Evolutionary conservation across 2,113 vertebrate species (phyloP).

Genomic region (Pelobates fuscus): DNA sequence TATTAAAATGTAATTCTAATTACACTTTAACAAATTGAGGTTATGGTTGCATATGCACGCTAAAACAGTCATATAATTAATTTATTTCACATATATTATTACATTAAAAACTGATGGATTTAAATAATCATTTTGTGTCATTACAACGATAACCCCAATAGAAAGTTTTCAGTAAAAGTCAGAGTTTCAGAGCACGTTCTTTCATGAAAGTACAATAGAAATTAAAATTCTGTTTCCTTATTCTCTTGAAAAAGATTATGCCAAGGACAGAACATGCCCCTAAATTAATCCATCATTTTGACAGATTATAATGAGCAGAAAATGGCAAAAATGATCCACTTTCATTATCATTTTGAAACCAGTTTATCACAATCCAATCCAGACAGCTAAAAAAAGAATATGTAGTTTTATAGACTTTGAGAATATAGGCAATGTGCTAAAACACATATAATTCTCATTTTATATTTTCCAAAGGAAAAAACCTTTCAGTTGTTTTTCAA

Average conservation of each 20-base stretch:
- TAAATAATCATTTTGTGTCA: neutral
- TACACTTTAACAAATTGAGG: no score
- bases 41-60: no score
- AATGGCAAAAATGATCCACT: conserved; percentile 71
- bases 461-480: conserved; percentile 1
- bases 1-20: no score
- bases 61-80: no score
- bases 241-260: conserved; percentile 63
- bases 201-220: conserved; percentile 55
- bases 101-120: no score
- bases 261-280: conserved; percentile 69
- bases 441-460: conserved; percentile 4
- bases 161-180: conserved; percentile 21
- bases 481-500: neutral
- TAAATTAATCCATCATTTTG: conserved; percentile 74
- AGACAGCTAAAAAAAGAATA: conserved; percentile 47
- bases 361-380: conserved; percentile 54
- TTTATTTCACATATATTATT: no score
- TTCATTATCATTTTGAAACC: conserved; percentile 62
- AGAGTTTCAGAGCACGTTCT: conserved; percentile 41
- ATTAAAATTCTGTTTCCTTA: conserved; percentile 60
- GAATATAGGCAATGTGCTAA: conserved; percentile 1
- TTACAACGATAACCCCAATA: conserved; percentile 6
- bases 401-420: conserved; percentile 3
- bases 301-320: conserved; percentile 70